phyloP scores from a whole-genome alignment of 2,888 invertebrate species.

The Cryptocephalus primarius region DNA sequence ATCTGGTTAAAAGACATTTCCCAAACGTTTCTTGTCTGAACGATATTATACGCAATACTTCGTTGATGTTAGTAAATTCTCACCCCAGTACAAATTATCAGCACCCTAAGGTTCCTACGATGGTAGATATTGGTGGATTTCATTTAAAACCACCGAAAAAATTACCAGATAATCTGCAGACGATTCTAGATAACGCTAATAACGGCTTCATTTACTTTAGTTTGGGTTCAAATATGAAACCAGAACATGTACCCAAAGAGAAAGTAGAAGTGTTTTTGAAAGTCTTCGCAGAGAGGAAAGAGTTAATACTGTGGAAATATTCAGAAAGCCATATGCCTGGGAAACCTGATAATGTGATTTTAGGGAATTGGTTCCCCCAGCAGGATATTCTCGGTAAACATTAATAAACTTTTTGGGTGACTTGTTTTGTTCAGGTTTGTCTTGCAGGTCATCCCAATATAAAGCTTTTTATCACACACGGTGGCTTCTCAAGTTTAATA shows the following conservation, averaged over 20 bases:
- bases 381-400: conserved; percentile 38
- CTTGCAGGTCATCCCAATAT: conserved; percentile 42
- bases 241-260: conserved; percentile 41
- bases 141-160: conserved; percentile 31
- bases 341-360: conserved; percentile 33
- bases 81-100: conserved; percentile 43
- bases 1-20: conserved; percentile 22
- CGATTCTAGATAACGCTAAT: conserved; percentile 41
- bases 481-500: conserved; percentile 46
- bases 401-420: conserved; percentile 23
- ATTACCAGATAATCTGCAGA: conserved; percentile 37
- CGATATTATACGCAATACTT: conserved; percentile 19
- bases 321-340: conserved; percentile 31
- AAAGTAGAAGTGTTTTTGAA: conserved; percentile 43
- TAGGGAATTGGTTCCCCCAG: conserved; percentile 22
- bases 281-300: conserved; percentile 47
- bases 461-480: conserved; percentile 47
- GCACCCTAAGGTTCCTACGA: conserved; percentile 43
- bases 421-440: too few relatives aligned
- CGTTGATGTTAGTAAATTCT: conserved; percentile 23
- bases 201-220: conserved; percentile 48
- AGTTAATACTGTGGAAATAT: conserved; percentile 58
- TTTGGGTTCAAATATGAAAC: conserved; percentile 49
- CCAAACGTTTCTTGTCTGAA: conserved; percentile 19
- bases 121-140: conserved; percentile 46